Evolutionary conservation across 2,113 vertebrate species (phyloP).

Genomic region (Turnix velox): DNA sequence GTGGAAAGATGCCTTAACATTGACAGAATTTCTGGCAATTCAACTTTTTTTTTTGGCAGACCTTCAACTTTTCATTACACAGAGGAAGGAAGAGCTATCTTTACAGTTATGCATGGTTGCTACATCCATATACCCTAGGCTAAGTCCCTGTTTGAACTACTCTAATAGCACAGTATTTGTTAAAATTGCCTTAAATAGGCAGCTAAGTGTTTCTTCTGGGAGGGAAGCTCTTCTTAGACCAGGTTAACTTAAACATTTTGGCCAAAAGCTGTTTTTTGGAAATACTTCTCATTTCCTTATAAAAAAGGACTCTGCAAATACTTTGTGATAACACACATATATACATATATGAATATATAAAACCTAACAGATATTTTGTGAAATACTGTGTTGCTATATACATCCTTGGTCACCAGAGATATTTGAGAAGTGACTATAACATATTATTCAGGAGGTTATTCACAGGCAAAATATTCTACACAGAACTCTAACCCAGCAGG

Average conservation of each 20-base stretch:
- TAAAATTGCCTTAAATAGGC: not conserved
- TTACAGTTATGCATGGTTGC: not conserved
- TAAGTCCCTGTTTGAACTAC: not conserved
- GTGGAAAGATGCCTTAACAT: constrained; percentile 46
- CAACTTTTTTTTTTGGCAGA: constrained; percentile 31
- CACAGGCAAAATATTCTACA: not conserved
- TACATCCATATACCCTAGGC: not conserved
- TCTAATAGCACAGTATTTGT: not conserved
- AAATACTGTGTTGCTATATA: not conserved
- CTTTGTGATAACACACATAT: not conserved
- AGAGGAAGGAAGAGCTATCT: constrained; percentile 55
- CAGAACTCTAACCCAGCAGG: not conserved
- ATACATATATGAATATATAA: not conserved
- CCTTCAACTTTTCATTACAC: constrained; percentile 40
- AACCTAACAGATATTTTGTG: not conserved
- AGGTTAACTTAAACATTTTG: not conserved
- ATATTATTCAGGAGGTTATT: not conserved
- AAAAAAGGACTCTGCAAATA: not conserved
- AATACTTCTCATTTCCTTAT: not conserved
- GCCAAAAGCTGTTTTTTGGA: not conserved
- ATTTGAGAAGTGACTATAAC: not conserved
- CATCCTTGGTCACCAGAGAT: not conserved
- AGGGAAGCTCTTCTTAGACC: not conserved
- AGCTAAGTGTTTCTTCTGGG: not conserved
- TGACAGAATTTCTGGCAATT: constrained; percentile 54